Evolutionary conservation across 2,797 vertebrate genomes (phyloP).

Genomic region (Morus bassanus): DNA sequence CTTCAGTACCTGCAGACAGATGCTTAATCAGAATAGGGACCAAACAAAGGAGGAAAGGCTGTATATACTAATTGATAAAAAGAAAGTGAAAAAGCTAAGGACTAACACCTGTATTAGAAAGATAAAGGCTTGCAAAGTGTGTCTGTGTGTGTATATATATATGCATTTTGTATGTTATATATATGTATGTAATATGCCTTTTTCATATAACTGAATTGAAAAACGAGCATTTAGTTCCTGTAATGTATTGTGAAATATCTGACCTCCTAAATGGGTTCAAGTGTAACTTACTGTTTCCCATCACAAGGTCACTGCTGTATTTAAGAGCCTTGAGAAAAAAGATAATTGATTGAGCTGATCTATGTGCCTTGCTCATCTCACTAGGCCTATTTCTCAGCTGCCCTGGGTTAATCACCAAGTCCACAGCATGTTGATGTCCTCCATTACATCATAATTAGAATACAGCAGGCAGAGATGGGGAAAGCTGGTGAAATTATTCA

Average conservation of each 20-base stretch:
- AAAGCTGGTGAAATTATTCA: slow-evolving; percentile 77
- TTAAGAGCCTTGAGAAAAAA: slow-evolving; percentile 79
- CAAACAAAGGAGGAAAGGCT: neutral
- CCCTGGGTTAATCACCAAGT: slow-evolving; percentile 91
- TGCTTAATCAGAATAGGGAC: neutral
- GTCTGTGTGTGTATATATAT: fast-evolving
- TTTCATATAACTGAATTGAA: neutral
- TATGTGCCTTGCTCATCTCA: slow-evolving; percentile 85
- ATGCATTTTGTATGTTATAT: neutral
- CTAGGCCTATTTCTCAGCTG: slow-evolving; percentile 88
- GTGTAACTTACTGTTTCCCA: slow-evolving; percentile 81
- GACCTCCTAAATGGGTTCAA: slow-evolving; percentile 87
- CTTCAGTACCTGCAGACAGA: neutral
- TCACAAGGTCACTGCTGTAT: slow-evolving; percentile 88
- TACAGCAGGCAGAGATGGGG: slow-evolving; percentile 78
- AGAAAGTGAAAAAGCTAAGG: neutral
- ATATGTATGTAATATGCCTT: neutral
- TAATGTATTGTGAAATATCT: slow-evolving; percentile 62
- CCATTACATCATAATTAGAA: slow-evolving; percentile 92
- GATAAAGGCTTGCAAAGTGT: neutral
- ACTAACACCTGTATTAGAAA: neutral
- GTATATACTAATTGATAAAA: neutral
- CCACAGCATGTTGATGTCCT: slow-evolving; percentile 86
- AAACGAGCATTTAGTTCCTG: neutral
- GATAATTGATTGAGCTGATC: slow-evolving; percentile 88